Percentiles rank a stretch among this genome's conserved stretches.
Evolutionary conservation across 2,113 vertebrate genomes (phyloP).

Genomic region (Hassar affinis): DNA sequence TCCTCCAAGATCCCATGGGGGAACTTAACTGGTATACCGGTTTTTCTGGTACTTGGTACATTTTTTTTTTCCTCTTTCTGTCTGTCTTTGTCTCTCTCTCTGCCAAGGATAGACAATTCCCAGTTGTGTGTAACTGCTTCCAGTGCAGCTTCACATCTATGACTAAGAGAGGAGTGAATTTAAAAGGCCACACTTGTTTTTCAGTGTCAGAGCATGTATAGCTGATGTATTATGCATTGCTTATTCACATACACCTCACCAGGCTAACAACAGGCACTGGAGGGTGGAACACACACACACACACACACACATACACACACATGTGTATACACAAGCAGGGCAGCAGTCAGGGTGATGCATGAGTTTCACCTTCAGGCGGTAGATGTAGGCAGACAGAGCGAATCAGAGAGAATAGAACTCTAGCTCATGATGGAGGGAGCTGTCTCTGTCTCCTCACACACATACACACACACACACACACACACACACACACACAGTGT

Average conservation of each 20-base stretch:
- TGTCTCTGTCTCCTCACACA: constrained; percentile 30
- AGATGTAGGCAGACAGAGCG: constrained; percentile 38
- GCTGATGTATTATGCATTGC: constrained; percentile 30
- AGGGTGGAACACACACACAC: constrained; percentile 5
- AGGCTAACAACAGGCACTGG: background rate
- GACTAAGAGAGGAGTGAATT: background rate
- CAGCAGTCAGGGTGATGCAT: constrained; percentile 35
- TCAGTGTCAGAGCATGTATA: constrained; percentile 10
- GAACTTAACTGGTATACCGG: too few species aligned
- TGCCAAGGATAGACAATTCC: background rate
- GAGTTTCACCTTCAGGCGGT: constrained; percentile 40
- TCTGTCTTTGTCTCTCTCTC: background rate
- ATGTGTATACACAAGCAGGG: constrained; percentile 4
- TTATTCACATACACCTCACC: background rate
- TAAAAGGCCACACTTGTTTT: constrained; percentile 17
- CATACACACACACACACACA: constrained; percentile 23
- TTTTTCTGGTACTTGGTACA: too few species aligned
- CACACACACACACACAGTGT: constrained; percentile 22
- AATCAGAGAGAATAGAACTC: constrained; percentile 37
- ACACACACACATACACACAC: constrained; percentile 5
- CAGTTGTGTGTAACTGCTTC: too few species aligned
- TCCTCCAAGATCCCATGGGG: too few species aligned
- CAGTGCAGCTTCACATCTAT: too few species aligned
- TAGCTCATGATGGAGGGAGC: constrained; percentile 41
- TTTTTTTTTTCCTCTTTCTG: too few species aligned